Base-by-base conservation (phyloP, 2,888 invertebrate genomes). In the Hemaris fuciformis region DNA sequence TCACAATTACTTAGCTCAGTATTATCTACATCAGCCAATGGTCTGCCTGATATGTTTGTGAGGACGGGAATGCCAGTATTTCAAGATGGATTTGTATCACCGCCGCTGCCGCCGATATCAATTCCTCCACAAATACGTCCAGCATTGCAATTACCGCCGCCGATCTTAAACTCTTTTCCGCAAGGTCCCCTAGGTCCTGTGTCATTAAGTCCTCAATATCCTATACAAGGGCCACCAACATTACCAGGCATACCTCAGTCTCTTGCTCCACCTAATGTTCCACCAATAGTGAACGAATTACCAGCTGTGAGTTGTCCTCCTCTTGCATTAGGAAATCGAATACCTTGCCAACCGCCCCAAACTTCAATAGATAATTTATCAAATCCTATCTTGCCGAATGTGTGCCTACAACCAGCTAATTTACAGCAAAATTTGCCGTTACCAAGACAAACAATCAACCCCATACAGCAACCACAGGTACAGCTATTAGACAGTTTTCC, bases 1-100 rank as follows among this genome's bases (percentile, higher is more conserved):
- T 25, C 64, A 8, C 64, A 62, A 23, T 22, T 23, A 10, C 6
- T 41, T 5, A 64, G 62, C 20, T 20, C 58, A 18, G 42, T 64
- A 18, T n/a, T 57, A 23, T 45, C 57, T 23, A 31, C 38, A 15
- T 15, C 62, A 18, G 23, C n/a, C n/a, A n/a, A n/a, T n/a, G n/a
- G n/a, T n/a, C n/a, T n/a, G n/a, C n/a, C n/a, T n/a, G n/a, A n/a
- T n/a, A n/a, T n/a, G n/a, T n/a, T n/a, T n/a, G n/a, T n/a, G n/a
- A n/a, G n/a, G n/a, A n/a, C n/a, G n/a, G n/a, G n/a, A 8, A 8
- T 10, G 10, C 31, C 53, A 31, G 53, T 25, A 7, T 53, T 20
- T 10, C 53, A 53, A 31, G 27, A 18, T 31, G 31, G 18, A 53
- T 8, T 18, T 6, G 31, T 15, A 8, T 5, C 18, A 18, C 27